A percentile compares a stretch with the other conserved stretches of the same genome.
Conservation (phyloP, 2,797 vertebrate genomes). For the Enteromius fasciolatus region DNA sequence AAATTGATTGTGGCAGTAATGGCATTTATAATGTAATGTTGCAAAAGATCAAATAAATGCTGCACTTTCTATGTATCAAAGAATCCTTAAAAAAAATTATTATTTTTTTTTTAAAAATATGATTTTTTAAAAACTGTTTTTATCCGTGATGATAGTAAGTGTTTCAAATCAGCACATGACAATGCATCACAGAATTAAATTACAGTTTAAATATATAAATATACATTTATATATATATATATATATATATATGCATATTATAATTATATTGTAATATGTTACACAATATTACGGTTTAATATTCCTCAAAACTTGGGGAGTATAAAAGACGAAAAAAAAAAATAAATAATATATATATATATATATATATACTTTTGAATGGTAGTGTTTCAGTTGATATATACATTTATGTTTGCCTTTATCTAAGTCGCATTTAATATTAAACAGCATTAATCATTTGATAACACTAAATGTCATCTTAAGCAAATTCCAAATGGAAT, state of each 20-base stretch:
- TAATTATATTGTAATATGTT: not conserved
- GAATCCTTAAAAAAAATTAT: not conserved
- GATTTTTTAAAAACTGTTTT: not conserved
- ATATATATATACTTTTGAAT: too few relatives aligned
- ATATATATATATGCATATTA: too few relatives aligned
- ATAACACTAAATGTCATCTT: not conserved
- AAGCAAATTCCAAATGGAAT: not conserved
- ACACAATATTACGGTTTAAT: not conserved
- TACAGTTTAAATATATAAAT: not conserved
- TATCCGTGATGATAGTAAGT: not conserved
- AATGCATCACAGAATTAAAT: not conserved
- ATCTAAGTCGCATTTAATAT: not conserved
- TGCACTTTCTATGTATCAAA: not conserved
- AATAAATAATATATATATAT: not conserved
- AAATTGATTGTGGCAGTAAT: too few relatives aligned
- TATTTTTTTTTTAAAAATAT: too few relatives aligned
- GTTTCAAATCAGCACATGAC: not conserved
- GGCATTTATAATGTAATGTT: not conserved
- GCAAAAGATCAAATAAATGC: not conserved
- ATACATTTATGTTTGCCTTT: not conserved
- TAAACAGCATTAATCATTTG: too few relatives aligned
- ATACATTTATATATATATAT: too few relatives aligned
- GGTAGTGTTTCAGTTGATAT: too few relatives aligned
- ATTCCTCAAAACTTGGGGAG: not conserved
- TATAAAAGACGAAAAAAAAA: not conserved